Conservation (phyloP, 92 coral and sea anemone genomes). For the Epizoanthus stellaris region DNA sequence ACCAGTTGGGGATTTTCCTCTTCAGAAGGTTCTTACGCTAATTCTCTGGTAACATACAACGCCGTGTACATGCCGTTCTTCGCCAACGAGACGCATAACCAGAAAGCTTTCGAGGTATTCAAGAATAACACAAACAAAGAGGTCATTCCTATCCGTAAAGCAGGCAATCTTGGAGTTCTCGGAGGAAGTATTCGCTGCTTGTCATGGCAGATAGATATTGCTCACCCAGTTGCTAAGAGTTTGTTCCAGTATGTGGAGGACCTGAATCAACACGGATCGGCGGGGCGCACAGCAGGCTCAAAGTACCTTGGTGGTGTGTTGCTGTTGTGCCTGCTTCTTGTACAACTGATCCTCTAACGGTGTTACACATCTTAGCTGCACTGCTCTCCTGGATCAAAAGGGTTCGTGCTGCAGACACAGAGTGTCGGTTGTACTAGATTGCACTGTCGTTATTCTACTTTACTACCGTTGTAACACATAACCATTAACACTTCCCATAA, state of each 20-base stretch:
- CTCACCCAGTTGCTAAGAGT: slow-evolving; percentile 70
- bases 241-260: slow-evolving; percentile 57
- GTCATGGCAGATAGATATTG: slow-evolving; percentile 80
- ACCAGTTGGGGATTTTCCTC: slow-evolving; percentile 62
- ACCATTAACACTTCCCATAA: too few species aligned
- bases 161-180: slow-evolving; percentile 62
- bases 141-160: slow-evolving; percentile 68
- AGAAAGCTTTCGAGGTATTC: slow-evolving; percentile 61
- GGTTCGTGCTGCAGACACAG: too few species aligned
- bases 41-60: slow-evolving; percentile 82
- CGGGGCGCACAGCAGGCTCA: too few species aligned
- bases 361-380: too few species aligned
- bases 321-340: too few species aligned
- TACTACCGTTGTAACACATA: too few species aligned
- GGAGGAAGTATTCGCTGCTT: slow-evolving; percentile 89
- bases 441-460: too few species aligned
- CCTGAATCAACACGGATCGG: too few species aligned
- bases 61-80: slow-evolving; percentile 80
- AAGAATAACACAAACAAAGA: slow-evolving; percentile 62
- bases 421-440: too few species aligned
- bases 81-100: slow-evolving; percentile 56
- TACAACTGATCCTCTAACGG: too few species aligned
- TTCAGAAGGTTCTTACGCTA: slow-evolving; percentile 76
- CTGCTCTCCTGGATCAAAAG: too few species aligned
- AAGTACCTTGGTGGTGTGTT: too few species aligned